A percentile compares a stretch with the other conserved stretches of the same genome.
These are phyloP conservation scores for Oplegnathus fasciatus DNA, from an alignment of 2,113 vertebrate genomes.

Conservation along the genomic window DNA sequence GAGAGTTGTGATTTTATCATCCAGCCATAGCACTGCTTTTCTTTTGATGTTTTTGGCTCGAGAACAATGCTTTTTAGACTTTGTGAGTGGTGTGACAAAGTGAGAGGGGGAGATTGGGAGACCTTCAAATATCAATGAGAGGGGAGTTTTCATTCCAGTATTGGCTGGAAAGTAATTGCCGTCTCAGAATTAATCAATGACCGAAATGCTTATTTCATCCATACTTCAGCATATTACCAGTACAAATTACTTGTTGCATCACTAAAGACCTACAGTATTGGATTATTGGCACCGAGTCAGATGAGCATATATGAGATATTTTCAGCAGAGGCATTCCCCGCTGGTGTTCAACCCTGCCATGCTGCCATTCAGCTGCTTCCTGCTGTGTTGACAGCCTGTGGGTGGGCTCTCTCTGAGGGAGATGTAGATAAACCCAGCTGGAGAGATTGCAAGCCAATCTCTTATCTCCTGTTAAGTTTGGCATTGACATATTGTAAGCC, in stretches of 20 bases:
- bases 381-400: slow-evolving; percentile 38
- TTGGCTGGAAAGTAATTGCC: neutral
- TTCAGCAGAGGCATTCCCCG: slow-evolving; percentile 34
- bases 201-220: neutral
- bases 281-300: slow-evolving; percentile 12
- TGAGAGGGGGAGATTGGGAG: neutral
- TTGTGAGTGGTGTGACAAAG: neutral
- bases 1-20: neutral
- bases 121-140: neutral
- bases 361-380: slow-evolving; percentile 50
- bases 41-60: slow-evolving; percentile 2
- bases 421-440: slow-evolving; percentile 40
- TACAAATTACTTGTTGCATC: neutral
- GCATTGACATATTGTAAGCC: slow-evolving; percentile 11
- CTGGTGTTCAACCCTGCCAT: slow-evolving; percentile 2
- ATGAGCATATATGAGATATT: slow-evolving; percentile 26
- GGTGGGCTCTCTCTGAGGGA: slow-evolving; percentile 30
- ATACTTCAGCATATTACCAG: neutral
- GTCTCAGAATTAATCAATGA: neutral
- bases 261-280: neutral
- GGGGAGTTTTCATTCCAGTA: neutral
- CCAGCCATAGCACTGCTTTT: neutral
- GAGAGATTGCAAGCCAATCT: slow-evolving; percentile 13
- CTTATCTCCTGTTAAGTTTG: slow-evolving; percentile 61
- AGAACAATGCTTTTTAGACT: neutral